A percentile compares a stretch with the other conserved stretches of the same genome.
phyloP scores from a whole-genome alignment of 2,797 vertebrate genomes.

The Podarcis siculus region DNA sequence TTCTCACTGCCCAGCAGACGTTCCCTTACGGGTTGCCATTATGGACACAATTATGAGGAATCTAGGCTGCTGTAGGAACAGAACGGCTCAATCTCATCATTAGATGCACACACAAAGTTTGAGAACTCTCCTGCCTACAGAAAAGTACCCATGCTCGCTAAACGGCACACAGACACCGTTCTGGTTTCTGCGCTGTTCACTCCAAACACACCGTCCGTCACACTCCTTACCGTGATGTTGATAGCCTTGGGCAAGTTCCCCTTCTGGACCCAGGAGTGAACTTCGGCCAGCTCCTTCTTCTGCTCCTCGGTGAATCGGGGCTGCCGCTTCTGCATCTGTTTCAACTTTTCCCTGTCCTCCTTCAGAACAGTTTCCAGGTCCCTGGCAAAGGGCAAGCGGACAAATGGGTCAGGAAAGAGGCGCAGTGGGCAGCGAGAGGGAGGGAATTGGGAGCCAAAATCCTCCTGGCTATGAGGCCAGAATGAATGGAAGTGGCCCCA shows the following conservation, averaged over 20 bases:
- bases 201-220: not conserved
- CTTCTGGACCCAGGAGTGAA: conserved; percentile 90
- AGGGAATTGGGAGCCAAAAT: not conserved
- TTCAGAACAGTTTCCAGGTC: conserved; percentile 85
- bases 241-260: conserved; percentile 87
- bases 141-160: not conserved
- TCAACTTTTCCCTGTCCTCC: conserved; percentile 85
- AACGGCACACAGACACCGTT: not conserved
- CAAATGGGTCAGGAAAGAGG: not conserved
- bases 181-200: not conserved
- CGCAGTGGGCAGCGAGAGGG: not conserved
- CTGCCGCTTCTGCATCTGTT: conserved; percentile 89
- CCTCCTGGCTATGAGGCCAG: not conserved
- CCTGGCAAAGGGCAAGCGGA: conserved; percentile 64
- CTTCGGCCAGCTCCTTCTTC: conserved; percentile 88
- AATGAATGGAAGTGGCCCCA: not conserved
- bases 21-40: not conserved
- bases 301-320: conserved; percentile 90
- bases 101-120: not conserved
- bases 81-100: not conserved
- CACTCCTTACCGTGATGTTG: conserved; percentile 84
- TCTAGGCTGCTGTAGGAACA: too few relatives aligned
- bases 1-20: not conserved
- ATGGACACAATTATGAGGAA: not conserved
- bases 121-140: not conserved